These are phyloP conservation scores for Ageneiosus marmoratus DNA, from an alignment of 2,113 vertebrate genomes.

Conservation along the genomic window DNA sequence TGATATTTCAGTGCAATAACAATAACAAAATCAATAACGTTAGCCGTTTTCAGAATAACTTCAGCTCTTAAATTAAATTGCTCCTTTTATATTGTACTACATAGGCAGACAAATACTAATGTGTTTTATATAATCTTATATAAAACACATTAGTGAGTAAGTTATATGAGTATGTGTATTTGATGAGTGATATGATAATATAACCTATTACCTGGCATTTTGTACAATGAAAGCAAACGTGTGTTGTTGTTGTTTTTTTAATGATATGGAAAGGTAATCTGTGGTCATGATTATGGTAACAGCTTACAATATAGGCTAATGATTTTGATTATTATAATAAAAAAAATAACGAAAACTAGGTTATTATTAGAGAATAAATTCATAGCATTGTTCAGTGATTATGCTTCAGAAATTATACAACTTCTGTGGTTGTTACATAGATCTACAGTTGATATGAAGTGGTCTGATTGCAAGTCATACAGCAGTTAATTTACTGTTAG, in stretches of 20 bases:
- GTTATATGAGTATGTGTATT: slow-evolving; percentile 12
- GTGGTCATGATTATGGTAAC: background rate
- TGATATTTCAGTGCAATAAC: slow-evolving; percentile 38
- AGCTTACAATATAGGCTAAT: background rate
- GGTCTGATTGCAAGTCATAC: background rate
- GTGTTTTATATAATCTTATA: background rate
- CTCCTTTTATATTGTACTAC: slow-evolving; percentile 2
- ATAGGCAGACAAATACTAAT: background rate
- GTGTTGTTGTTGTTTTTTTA: no score
- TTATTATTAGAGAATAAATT: background rate
- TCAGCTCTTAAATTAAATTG: slow-evolving; percentile 36
- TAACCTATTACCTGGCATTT: background rate
- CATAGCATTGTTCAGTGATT: background rate
- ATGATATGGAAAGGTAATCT: background rate
- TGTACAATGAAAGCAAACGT: background rate
- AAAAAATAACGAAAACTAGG: background rate
- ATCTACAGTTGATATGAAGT: background rate
- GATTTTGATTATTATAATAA: background rate
- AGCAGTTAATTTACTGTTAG: slow-evolving; percentile 14
- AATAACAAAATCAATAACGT: slow-evolving; percentile 44
- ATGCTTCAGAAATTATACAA: background rate
- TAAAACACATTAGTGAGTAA: no score
- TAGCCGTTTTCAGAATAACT: slow-evolving; percentile 28
- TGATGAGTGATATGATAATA: slow-evolving; percentile 17
- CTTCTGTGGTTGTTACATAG: background rate